A percentile compares a stretch with the other conserved stretches of the same genome.
Conservation (phyloP, 1,140 invertebrate species). For the Aphis gossypii region DNA sequence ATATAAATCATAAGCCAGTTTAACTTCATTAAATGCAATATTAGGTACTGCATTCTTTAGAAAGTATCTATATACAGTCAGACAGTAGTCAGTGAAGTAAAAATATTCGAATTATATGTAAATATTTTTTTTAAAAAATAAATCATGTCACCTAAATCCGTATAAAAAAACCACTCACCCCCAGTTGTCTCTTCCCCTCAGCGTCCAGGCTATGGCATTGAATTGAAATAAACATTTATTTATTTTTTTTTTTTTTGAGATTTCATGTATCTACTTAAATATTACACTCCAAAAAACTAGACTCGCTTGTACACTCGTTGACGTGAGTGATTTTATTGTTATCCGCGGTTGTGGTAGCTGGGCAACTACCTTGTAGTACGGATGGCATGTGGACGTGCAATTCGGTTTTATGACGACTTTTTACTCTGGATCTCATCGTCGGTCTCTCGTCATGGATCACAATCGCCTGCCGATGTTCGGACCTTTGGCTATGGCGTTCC, state of each 20-base stretch:
- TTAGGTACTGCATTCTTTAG: background rate
- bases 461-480: background rate
- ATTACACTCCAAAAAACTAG: background rate
- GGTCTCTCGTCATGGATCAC: background rate
- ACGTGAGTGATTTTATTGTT: background rate
- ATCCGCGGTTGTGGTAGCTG: background rate
- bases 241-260: background rate
- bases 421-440: background rate
- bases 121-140: background rate
- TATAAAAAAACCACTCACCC: background rate
- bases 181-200: background rate
- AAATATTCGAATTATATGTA: background rate
- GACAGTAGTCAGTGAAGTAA: background rate
- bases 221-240: background rate
- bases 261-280: background rate
- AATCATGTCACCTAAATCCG: background rate
- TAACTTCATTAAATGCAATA: background rate
- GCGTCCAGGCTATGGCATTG: background rate
- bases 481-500: background rate
- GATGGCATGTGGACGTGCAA: conserved; percentile 46
- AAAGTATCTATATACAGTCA: background rate
- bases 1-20: background rate
- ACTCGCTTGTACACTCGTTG: background rate
- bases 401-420: conserved; percentile 32
- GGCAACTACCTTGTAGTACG: background rate